Evolutionary conservation across 2,113 vertebrate species (phyloP), one percentile per base, ranked within the genome.

Genomic region (Hucho hucho): DNA sequence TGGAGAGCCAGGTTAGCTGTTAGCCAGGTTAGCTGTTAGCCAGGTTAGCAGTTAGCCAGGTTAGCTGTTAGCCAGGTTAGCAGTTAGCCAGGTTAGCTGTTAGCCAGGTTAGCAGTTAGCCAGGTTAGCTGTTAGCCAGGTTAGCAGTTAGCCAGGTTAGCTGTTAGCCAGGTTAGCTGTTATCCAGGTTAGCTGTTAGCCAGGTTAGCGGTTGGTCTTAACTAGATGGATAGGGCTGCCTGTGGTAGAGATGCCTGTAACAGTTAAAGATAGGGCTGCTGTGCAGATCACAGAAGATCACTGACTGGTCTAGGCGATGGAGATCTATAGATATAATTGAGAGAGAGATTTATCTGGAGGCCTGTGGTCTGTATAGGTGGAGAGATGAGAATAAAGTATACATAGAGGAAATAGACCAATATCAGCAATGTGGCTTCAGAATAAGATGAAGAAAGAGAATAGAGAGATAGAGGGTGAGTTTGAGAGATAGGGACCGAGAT

Each of bases 311-410:
- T 9, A 2, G 37, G 37, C 1, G 11, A 11, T 49, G 9, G 47
- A 49, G 47, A 49, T 49, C 47, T 49, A 49, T 49, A 49, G 47
- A 25, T 65, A 29, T 28, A 25, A 4, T 28, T 32, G 32, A 29
- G 22, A 66, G 18, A 61, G 14, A 43, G 16, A 1, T 43, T 32
- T 43, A 16, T 68, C 25, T 28, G 24, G 7, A 69, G 66, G 29
- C 18, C 29, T 43, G 20, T 46, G 16, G 28, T 66, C 64, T 66
- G 68, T 76, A 2, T 65, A n/a, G 65, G 43, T 47, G 75, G 64
- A n/a, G 4, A 83, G 83, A 87, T 75, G 37, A 59, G 78, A 26
- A 70, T 64, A 24, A 67, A 61, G 58, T n/a, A 61, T 9, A 24
- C 58, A 68, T 32, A 74, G 20, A 20, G n/a, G n/a, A 22, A 46